phyloP scores from a whole-genome alignment of 37 sponge, comb jelly and placozoan genomes.

The Bolinopsis microptera region DNA sequence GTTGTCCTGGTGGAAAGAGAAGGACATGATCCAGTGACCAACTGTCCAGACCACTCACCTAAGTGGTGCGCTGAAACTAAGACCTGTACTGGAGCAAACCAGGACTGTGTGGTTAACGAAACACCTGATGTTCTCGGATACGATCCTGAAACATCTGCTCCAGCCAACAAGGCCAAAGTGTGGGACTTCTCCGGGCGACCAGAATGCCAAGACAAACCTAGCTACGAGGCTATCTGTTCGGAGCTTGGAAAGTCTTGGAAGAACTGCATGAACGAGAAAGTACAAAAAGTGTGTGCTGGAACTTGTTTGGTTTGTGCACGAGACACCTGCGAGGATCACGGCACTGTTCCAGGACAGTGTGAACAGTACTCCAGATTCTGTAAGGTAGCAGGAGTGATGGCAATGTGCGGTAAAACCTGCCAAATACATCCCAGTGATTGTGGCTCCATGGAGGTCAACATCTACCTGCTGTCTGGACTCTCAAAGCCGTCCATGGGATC shows the following conservation, averaged over 20 bases:
- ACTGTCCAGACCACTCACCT: neutral
- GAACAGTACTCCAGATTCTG: neutral
- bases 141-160: neutral
- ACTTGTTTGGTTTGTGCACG: slow-evolving; percentile 28
- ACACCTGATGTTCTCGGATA: neutral
- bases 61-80: neutral
- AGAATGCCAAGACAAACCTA: neutral
- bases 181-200: neutral
- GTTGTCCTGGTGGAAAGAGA: neutral
- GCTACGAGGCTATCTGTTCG: neutral
- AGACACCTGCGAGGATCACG: slow-evolving; percentile 23
- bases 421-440: slow-evolving; percentile 37
- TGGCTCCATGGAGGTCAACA: neutral
- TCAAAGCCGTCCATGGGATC: neutral
- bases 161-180: neutral
- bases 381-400: neutral
- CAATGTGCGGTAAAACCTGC: neutral
- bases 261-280: slow-evolving; percentile 25
- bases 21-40: neutral
- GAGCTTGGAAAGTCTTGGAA: neutral
- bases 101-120: neutral
- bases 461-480: neutral
- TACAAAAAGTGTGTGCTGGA: neutral
- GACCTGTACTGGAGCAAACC: neutral
- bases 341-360: neutral